Conservation (phyloP, 2,888 invertebrate species). For the Drepanosiphum platanoidis region DNA sequence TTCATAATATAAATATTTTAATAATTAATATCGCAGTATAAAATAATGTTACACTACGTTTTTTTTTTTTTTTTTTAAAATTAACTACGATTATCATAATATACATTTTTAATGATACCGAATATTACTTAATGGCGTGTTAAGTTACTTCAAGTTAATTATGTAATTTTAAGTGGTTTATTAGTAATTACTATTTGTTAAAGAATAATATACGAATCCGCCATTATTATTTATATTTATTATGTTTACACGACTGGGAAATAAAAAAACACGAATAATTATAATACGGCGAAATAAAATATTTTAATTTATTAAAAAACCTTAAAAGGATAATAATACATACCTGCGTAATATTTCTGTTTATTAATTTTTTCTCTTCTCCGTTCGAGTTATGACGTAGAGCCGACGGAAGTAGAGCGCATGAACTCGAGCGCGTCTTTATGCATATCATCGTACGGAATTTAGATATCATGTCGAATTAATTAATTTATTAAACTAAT, state of each 20-base stretch:
- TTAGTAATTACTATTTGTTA: not conserved
- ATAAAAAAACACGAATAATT: not conserved
- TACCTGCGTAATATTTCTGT: not conserved
- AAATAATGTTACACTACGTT: not conserved
- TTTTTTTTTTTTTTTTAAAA: not conserved
- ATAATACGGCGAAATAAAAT: not conserved
- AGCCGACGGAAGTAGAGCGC: not conserved
- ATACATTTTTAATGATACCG: not conserved
- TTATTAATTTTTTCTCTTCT: not conserved
- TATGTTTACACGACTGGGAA: not conserved
- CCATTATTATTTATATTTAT: not conserved
- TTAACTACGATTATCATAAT: not conserved
- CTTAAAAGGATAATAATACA: too few species aligned
- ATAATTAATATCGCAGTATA: too few species aligned
- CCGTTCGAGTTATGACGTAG: not conserved
- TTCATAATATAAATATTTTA: too few species aligned
- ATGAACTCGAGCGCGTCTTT: not conserved
- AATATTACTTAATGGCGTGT: not conserved
- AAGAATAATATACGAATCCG: not conserved
- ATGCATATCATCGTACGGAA: not conserved
- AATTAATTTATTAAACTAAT: not conserved
- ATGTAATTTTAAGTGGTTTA: not conserved
- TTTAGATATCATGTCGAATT: not conserved
- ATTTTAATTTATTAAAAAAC: slow-evolving; percentile 4
- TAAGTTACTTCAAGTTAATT: not conserved